Conservation (phyloP, 2,888 invertebrate genomes). For the Choristoneura rosaceana region DNA sequence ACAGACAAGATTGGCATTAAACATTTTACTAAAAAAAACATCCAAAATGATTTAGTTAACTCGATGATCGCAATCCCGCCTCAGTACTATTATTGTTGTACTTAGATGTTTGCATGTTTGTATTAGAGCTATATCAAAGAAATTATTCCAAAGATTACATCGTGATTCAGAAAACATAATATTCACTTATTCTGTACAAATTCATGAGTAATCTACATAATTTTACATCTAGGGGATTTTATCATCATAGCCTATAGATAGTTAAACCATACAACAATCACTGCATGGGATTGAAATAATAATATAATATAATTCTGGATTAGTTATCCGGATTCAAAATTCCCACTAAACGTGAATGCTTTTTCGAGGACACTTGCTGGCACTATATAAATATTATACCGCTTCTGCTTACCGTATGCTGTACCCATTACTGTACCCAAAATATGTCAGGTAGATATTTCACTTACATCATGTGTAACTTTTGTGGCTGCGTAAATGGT, state of each 20-base stretch:
- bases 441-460: slow-evolving; percentile 21
- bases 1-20: slow-evolving; percentile 44
- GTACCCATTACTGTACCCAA: slow-evolving; percentile 42
- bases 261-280: slow-evolving; percentile 7
- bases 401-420: slow-evolving; percentile 69
- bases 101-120: slow-evolving; percentile 69
- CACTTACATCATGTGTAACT: background rate
- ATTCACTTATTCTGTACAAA: slow-evolving; percentile 22
- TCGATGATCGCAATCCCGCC: slow-evolving; percentile 85
- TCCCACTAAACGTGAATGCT: slow-evolving; percentile 15
- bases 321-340: background rate
- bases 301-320: slow-evolving; percentile 4
- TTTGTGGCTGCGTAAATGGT: slow-evolving; percentile 8
- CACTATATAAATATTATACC: slow-evolving; percentile 28
- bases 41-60: slow-evolving; percentile 52
- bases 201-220: slow-evolving; percentile 30
- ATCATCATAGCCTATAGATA: slow-evolving; percentile 12
- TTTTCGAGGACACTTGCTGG: slow-evolving; percentile 14
- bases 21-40: slow-evolving; percentile 46
- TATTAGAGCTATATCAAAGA: slow-evolving; percentile 51
- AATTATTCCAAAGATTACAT: slow-evolving; percentile 37
- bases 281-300: slow-evolving; percentile 25
- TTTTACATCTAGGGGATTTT: background rate
- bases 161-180: slow-evolving; percentile 15
- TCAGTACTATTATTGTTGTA: slow-evolving; percentile 65